Base-by-base conservation (phyloP, 30 jellyfish, hydroid and myxozoan genomes). In the Hydractinia echinata region DNA sequence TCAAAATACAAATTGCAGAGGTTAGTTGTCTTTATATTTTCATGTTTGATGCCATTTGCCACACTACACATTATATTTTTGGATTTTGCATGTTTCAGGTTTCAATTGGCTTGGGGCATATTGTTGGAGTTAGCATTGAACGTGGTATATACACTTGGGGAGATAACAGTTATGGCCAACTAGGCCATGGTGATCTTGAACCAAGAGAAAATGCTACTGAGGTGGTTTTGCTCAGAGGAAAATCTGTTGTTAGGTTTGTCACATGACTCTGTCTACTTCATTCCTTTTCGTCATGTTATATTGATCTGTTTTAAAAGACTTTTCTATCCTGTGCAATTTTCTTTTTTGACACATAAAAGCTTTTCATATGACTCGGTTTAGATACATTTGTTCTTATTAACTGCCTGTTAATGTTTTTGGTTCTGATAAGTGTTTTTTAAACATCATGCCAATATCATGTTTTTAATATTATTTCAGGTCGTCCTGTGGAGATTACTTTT, bases 121-220 rank as follows among this genome's bases (percentile, higher is more conserved):
- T 92, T 11, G 95, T 85, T 4, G 89, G 82, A 30, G 95, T 92
- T 53, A 86, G 98, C 78, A 67, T 80, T 87, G 98, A 92, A 80
- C 90, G 95, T 6, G 98, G 98, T 8, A 74, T 92, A 8, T 87
- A 73, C 82, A 44, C 96, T 7, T 92, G 98, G 98, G 98, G 98
- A n/a, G 98, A 92, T 81, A 92, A 92, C 58, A 76, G 94, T n/a
- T 86, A 44, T 72, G 98, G 98, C 49, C 98, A 92, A 80, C 85
- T 92, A 14, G 98, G 98, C 70, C 91, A 67, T 66, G 98, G 95
- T 13, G 98, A 92, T 84, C 84, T 55, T 61, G 60, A 66, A 86
- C 86, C 92, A 51, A 81, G 98, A 7, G 92, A 92, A 55, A 76
- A 90, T 53, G 96, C 98, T 30, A 70, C 94, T 20, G 98, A 92